Evolutionary conservation across 2,888 invertebrate species (phyloP), one percentile per base, ranked within the genome.

Genomic region (Periphyllus acericola): DNA sequence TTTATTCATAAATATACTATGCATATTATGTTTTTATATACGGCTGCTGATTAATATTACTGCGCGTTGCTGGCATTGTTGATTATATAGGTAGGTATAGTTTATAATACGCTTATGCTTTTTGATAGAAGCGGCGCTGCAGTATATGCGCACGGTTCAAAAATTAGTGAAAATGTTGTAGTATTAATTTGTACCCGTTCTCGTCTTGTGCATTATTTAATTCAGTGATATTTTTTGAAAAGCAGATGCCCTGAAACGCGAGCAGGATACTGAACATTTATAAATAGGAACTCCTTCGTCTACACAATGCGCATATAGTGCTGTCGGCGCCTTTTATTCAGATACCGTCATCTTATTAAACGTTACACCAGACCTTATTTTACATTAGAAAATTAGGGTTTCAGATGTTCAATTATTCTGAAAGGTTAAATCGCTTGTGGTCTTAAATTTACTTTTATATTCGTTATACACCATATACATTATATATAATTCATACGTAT

Each of bases 161-260:
- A 32, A 71, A 71, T 32, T 0, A 71, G 11, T 32, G 0, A 32
- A 71, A 71, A 29, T 71, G 3, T 71, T 60, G 21, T 21, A 25
- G 3, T 60, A 60, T 60, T 60, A 60, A 60, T 60, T 60, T 21
- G 0, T 1, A 6, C 21, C 5, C 1, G 17, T 29, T 78, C 52
- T 78, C 21, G 1, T 52, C 32, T 78, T 78, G 0, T 1, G 21
- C 5, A 17, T 60, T 79, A 60, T 71, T 46, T 46, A 52, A 36
- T 83, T 74, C 29, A n/a, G 36, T 83, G 74, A 83, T 83, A 60
- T 74, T 36, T 21, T 74, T 74, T 60, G 4, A 25, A 52, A 83
- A 55, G 29, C 60, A 83, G 34, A 74, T 83, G 74, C n/a, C 32
- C n/a, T n/a, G n/a, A n/a, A n/a, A 25, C 55, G 6, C 55, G 6